Base-by-base conservation (phyloP, 1,140 invertebrate species). In the Ostrea denselamellosa region DNA sequence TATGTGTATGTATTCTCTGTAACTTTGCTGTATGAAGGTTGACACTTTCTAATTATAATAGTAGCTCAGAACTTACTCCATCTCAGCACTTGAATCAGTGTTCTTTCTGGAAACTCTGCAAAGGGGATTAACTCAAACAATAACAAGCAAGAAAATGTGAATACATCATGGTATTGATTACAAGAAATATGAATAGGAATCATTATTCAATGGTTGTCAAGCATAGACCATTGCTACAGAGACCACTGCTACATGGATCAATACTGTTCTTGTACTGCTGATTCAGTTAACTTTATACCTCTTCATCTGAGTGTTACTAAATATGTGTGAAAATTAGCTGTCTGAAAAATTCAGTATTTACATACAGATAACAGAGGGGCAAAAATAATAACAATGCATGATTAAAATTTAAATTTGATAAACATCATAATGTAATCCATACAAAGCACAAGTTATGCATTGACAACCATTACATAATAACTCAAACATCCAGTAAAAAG, bases 41-140 rank as follows among this genome's bases (percentile, higher is more conserved):
- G 34, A 44, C 34, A 44, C 34, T 44, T 44, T 2, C 5, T 44
- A 44, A 5, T 44, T 44, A 44, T 62, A 62, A 62, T 19, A 62
- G 14, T 62, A 19, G 14, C 17, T 62, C 71, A 81, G 25, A 81
- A 83, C 52, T 54, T 83, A 53, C 82, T 53, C 82, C 14, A 52
- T 52, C 8, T 83, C 44, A 17, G 44, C 52, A 22, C 82, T 83
- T 77, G 68, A 77, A 44, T 77, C 53, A 53, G 82, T 83, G 82
- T 83, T 53, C 53, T 83, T 83, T 83, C 82, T 83, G 17, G 82
- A 44, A 17, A 53, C 44, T 83, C 82, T 83, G 82, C n/a, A 83
- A 83, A 83, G 53, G 82, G 82, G 51, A 83, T n/a, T 52, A 83
- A 83, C 82, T 83, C 82, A 83, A 83, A 83, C 34, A 83, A 53